A percentile compares a stretch with the other conserved stretches of the same genome.
Conservation (phyloP, 2,113 vertebrate genomes). For the Tetrao urogallus region DNA sequence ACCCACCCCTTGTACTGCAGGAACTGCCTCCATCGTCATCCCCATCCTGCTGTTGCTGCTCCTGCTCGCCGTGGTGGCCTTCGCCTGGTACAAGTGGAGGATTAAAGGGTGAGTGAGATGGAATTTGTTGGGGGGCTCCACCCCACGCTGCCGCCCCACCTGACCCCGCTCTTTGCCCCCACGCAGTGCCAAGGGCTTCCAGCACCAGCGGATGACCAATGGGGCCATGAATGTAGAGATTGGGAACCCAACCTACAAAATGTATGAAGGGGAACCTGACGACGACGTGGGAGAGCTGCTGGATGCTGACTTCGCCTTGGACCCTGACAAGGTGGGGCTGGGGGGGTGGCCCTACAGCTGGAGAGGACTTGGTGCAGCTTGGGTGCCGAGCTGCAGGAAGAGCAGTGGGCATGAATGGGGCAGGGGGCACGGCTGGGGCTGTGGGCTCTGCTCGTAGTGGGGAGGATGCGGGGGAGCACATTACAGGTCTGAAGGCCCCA, state of each 20-base stretch:
- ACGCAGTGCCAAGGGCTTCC: constrained; percentile 95
- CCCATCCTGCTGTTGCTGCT: constrained; percentile 87
- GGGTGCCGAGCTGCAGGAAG: too few species aligned
- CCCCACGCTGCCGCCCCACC: background rate
- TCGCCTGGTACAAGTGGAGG: constrained; percentile 93
- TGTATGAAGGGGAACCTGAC: constrained; percentile 94
- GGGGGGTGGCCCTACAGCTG: too few species aligned
- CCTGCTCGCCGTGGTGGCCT: constrained; percentile 83
- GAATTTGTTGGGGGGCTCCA: too few species aligned
- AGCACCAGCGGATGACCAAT: constrained; percentile 96
- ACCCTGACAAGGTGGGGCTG: constrained; percentile 90
- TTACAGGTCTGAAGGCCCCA: too few species aligned
- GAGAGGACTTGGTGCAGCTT: too few species aligned
- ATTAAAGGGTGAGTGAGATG: constrained; percentile 88
- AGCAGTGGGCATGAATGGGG: too few species aligned
- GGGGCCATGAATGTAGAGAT: constrained; percentile 98
- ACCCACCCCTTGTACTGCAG: constrained; percentile 58
- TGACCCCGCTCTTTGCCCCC: background rate
- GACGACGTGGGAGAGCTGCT: constrained; percentile 94
- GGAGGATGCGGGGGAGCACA: too few species aligned
- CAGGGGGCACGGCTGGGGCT: too few species aligned
- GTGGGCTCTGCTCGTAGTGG: too few species aligned
- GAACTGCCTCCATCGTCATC: constrained; percentile 84
- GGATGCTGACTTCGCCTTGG: constrained; percentile 92
- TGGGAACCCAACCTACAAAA: constrained; percentile 96